phyloP scores from a whole-genome alignment of 1,140 invertebrate species.

The Hirudo medicinalis region DNA sequence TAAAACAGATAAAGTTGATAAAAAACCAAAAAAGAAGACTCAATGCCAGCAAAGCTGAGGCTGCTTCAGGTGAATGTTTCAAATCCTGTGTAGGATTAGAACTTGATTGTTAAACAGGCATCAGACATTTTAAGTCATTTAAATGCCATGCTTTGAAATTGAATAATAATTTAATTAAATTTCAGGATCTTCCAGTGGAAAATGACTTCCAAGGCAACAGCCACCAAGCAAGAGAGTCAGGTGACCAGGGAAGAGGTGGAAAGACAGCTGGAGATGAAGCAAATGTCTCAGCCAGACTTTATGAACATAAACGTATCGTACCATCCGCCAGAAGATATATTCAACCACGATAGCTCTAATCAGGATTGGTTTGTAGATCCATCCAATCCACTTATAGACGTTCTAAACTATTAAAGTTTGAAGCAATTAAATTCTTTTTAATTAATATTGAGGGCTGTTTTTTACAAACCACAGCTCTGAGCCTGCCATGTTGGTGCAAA shows the following conservation, averaged over 20 bases:
- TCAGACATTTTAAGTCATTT: not conserved
- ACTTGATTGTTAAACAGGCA: not conserved
- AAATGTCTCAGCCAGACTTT: not conserved
- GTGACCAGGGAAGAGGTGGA: slow-evolving; percentile 4
- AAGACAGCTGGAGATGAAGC: slow-evolving; percentile 10
- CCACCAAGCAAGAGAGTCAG: not conserved
- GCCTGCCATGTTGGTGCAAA: slow-evolving; percentile 7
- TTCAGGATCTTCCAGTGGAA: not conserved
- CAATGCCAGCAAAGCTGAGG: no score
- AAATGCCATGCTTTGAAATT: not conserved
- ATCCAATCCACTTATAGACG: not conserved
- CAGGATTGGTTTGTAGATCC: not conserved
- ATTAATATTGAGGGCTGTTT: slow-evolving; percentile 4
- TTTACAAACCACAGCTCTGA: slow-evolving; percentile 7
- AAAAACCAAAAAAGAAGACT: no score
- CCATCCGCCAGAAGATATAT: slow-evolving; percentile 1
- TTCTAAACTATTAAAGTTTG: not conserved
- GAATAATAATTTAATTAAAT: not conserved
- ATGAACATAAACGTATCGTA: slow-evolving; percentile 4
- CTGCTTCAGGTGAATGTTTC: no score
- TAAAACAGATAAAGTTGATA: no score
- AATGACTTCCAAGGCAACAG: not conserved
- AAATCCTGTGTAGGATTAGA: not conserved
- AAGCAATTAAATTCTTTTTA: not conserved
- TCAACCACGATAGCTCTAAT: slow-evolving; percentile 10